phyloP scores from a whole-genome alignment of 2,797 vertebrate genomes.

The Microctenopoma steveboyesi region DNA sequence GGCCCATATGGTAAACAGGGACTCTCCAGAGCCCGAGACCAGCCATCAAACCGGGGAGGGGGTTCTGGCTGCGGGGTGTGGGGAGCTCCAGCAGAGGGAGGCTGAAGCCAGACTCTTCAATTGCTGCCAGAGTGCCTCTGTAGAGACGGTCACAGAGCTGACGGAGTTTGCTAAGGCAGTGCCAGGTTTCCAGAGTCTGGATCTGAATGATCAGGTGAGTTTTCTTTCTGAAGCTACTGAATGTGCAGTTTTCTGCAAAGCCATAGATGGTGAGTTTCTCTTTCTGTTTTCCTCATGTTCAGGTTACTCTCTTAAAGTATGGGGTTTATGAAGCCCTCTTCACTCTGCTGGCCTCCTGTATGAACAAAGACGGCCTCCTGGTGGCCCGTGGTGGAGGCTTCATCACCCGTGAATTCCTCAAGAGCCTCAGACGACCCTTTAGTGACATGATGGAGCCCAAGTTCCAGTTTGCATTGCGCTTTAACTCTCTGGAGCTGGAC shows the following conservation, averaged over 20 bases:
- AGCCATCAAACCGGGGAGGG: constrained; percentile 6
- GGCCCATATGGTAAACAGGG: constrained; percentile 84
- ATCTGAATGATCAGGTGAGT: constrained; percentile 91
- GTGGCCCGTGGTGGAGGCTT: constrained; percentile 92
- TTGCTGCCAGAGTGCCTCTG: constrained; percentile 93
- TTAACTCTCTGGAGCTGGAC: constrained; percentile 93
- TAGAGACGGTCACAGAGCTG: constrained; percentile 94
- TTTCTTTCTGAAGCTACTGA: neutral
- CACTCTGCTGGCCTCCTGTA: constrained; percentile 92
- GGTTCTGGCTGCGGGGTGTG: constrained; percentile 15
- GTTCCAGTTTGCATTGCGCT: constrained; percentile 96
- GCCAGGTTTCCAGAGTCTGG: constrained; percentile 90
- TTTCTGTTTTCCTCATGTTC: neutral
- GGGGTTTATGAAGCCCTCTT: constrained; percentile 96
- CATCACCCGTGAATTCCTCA: constrained; percentile 96
- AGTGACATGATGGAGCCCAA: constrained; percentile 98
- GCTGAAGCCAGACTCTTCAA: constrained; percentile 92
- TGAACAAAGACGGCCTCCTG: constrained; percentile 97
- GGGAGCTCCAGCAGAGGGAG: constrained; percentile 87
- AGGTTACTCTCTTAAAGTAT: constrained; percentile 93
- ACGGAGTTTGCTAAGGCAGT: constrained; percentile 97
- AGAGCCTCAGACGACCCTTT: constrained; percentile 93
- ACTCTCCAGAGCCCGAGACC: constrained; percentile 35
- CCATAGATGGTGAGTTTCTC: neutral
- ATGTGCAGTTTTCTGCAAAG: neutral